Percentiles rank a stretch among this genome's conserved stretches.
Conservation (phyloP, 2,113 vertebrate genomes). For the Uria lomvia region DNA sequence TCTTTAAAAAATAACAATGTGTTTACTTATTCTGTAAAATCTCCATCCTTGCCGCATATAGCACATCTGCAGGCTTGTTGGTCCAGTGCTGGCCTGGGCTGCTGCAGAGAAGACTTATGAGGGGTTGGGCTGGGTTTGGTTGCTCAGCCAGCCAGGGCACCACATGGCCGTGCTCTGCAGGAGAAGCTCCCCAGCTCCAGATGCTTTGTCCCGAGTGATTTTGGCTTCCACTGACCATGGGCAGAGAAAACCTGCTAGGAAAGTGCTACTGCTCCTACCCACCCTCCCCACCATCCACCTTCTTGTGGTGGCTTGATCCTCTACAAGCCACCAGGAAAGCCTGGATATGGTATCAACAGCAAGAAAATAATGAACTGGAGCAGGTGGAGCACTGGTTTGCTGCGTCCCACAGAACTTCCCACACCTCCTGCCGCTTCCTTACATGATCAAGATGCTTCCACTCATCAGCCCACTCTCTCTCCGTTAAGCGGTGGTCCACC, state of each 20-base stretch:
- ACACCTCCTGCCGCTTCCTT: conserved; percentile 60
- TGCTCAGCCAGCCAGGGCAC: not conserved
- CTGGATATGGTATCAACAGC: not conserved
- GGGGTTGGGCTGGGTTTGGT: not conserved
- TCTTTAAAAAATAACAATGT: not conserved
- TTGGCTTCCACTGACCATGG: not conserved
- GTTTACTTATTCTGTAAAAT: not conserved
- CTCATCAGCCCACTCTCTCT: conserved; percentile 98
- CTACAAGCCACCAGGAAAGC: not conserved
- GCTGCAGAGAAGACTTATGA: not conserved
- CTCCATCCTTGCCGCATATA: not conserved
- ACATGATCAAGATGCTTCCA: conserved; percentile 99
- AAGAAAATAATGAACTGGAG: not conserved
- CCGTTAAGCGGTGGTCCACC: conserved; percentile 95
- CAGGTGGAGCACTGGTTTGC: not conserved
- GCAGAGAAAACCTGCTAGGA: not conserved
- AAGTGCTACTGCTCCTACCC: not conserved
- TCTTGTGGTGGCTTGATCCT: not conserved
- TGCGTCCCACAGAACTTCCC: not conserved
- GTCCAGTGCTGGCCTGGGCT: not conserved
- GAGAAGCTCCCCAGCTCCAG: not conserved
- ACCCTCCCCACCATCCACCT: not conserved
- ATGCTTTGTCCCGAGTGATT: not conserved
- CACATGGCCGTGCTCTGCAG: not conserved
- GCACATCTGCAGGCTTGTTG: no score